phyloP scores from a whole-genome alignment of 2,113 vertebrate genomes.

The Crypturellus undulatus region DNA sequence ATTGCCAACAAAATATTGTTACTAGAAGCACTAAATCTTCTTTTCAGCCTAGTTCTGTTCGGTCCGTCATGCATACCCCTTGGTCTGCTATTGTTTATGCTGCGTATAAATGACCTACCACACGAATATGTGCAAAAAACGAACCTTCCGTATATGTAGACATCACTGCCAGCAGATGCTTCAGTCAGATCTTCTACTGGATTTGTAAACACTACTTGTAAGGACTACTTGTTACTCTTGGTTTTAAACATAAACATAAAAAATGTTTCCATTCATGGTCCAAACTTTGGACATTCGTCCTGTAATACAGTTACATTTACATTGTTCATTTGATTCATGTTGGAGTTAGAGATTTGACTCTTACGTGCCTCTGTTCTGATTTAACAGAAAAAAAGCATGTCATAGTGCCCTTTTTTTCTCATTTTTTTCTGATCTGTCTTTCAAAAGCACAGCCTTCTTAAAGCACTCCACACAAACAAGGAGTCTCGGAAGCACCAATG shows the following conservation, averaged over 20 bases:
- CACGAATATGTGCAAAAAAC: constrained; percentile 14
- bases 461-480: neutral
- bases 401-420: neutral
- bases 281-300: neutral
- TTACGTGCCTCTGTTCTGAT: neutral
- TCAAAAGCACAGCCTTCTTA: neutral
- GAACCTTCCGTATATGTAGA: constrained; percentile 37
- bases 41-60: constrained; percentile 57
- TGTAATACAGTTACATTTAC: neutral
- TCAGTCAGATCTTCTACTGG: neutral
- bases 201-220: neutral
- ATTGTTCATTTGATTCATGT: neutral
- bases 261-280: neutral
- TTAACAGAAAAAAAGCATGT: neutral
- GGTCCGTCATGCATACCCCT: constrained; percentile 47
- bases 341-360: neutral
- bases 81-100: constrained; percentile 57
- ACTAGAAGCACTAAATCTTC: constrained; percentile 50
- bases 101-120: constrained; percentile 33
- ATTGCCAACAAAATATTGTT: constrained; percentile 72
- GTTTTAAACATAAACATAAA: neutral
- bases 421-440: neutral
- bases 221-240: neutral
- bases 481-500: neutral
- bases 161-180: constrained; percentile 5